Base-by-base conservation (phyloP, 2,113 vertebrate species). In the Agapornis roseicollis region DNA sequence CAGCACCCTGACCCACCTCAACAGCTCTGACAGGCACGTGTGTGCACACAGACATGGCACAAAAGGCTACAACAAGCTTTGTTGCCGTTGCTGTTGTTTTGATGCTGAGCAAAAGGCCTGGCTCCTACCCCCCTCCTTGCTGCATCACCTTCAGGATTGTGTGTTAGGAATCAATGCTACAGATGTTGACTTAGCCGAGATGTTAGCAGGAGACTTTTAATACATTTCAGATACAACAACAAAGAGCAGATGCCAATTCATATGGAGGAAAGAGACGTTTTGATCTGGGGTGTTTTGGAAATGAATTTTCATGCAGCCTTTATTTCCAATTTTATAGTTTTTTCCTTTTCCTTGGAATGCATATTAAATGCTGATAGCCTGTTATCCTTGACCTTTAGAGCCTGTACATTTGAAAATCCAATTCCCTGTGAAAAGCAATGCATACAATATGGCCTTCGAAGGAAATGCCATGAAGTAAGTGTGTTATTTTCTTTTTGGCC, bases 311-410 rank as follows among this genome's bases (percentile, higher is more conserved):
- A 94, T 90, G 95, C 90, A 81, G 95, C 74, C 87, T 96, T 94
- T 92, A 91, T 95, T 96, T 96, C 84, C 72, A 81, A 68, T 91
- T 83, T 92, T 92, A 87, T 92, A 92, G 76, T 39, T 71, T 85
- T 41, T 89, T 88, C 55, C 42, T 88, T 89, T 88, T 85, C 88
- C 90, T 68, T 90, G 63, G 93, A 97, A 94, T 95, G 90, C 95
- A 79, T 83, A 97, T 96, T 96, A 96, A 97, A 91, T 6, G 61
- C 76, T 93, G 70, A 96, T 97, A 98, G 96, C 94, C 94, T 96
- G 93, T 98, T 97, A 97, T 97, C 96, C 94, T 87, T 84, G 88
- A 94, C 95, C 95, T 96, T 97, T 97, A 85, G 83, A 93, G 74
- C 76, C 44, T 78, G 69, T 82, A 93, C 94, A 90, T 96, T 84